phyloP scores from a whole-genome alignment of 2,888 invertebrate species.

The Belgica antarctica region DNA sequence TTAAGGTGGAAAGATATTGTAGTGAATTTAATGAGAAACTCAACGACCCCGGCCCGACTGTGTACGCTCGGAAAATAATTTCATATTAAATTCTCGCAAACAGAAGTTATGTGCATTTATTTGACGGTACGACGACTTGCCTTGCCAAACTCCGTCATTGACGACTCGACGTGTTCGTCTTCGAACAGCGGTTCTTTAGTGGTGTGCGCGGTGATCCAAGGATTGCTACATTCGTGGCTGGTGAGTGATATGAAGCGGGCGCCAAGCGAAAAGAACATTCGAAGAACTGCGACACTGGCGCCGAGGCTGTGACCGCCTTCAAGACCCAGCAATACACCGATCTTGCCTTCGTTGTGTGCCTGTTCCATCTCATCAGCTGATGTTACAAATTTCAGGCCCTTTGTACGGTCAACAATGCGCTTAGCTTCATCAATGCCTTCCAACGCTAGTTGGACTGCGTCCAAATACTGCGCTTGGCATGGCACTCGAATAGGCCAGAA shows the following conservation, averaged over 20 bases:
- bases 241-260: conserved; percentile 67
- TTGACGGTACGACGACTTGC: conserved; percentile 47
- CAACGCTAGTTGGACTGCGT: conserved; percentile 65
- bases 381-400: conserved; percentile 58
- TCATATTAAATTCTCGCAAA: not conserved
- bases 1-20: not conserved
- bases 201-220: conserved; percentile 58
- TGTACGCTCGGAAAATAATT: conserved; percentile 10
- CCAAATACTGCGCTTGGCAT: conserved; percentile 64
- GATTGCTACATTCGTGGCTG: conserved; percentile 64
- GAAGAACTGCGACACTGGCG: conserved; percentile 64
- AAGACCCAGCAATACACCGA: conserved; percentile 63
- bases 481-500: conserved; percentile 57
- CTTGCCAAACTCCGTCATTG: conserved; percentile 55
- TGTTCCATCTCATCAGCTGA: conserved; percentile 61
- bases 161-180: conserved; percentile 52
- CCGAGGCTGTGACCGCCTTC: conserved; percentile 69
- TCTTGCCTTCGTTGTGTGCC: conserved; percentile 60
- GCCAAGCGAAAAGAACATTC: conserved; percentile 65
- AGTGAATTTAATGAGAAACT: not conserved
- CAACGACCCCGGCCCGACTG: not conserved
- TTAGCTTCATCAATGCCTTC: conserved; percentile 68
- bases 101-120: no score
- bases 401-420: conserved; percentile 59
- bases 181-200: conserved; percentile 50